These are phyloP conservation scores for Cephus spinipes DNA, from an alignment of 2,888 invertebrate species.

Conservation along the genomic window DNA sequence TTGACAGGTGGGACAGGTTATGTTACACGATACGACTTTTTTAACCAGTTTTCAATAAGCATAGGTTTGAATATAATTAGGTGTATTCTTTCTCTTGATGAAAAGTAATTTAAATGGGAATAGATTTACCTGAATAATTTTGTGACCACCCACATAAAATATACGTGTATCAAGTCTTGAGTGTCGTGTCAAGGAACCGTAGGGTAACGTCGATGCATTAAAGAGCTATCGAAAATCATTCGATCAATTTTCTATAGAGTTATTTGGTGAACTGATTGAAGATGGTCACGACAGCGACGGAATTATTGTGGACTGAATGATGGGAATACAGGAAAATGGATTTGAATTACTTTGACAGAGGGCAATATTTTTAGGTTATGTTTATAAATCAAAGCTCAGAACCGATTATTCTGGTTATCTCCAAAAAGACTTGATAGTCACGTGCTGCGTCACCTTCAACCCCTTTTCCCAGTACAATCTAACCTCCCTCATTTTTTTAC, in stretches of 20 bases:
- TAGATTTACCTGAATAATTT: neutral
- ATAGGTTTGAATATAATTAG: neutral
- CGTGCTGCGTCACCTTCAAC: neutral
- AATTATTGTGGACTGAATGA: neutral
- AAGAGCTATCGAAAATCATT: neutral
- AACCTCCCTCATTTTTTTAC: neutral
- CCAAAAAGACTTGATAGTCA: neutral
- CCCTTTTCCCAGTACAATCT: neutral
- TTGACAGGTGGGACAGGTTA: neutral
- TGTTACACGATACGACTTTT: neutral
- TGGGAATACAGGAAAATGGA: neutral
- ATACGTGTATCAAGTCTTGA: neutral
- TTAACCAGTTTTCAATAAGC: neutral
- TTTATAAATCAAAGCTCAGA: constrained; percentile 3
- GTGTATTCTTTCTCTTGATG: neutral
- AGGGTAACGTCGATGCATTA: neutral
- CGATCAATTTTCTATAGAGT: neutral
- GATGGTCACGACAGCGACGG: neutral
- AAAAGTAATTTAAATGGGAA: neutral
- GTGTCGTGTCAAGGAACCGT: neutral
- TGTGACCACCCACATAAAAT: neutral
- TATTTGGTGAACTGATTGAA: neutral
- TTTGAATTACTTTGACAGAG: neutral
- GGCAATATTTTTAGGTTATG: neutral
- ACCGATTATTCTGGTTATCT: neutral